Base-by-base conservation (phyloP, 2,113 vertebrate genomes). In the Chlorodrepanis virens region DNA sequence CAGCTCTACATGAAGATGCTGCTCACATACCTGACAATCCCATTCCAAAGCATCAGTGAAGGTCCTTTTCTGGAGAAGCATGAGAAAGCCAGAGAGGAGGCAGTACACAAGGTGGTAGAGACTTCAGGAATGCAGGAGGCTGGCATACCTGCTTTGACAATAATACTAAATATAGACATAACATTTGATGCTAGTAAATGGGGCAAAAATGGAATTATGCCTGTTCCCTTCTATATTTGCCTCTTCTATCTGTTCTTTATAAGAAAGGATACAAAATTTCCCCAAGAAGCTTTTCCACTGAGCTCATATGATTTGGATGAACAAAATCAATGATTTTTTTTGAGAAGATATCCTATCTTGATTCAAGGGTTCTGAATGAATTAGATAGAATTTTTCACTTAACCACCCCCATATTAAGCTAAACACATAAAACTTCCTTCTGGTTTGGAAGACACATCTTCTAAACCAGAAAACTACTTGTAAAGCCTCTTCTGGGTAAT, bases 61-160 rank as follows among this genome's bases (percentile, higher is more conserved):
- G 10, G 14, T 39, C 72, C 28, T 75, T 76, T 79, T 39, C 60
- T 75, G 33, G 13, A 92, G 11, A 60, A 35, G 31, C 7, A 14
- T 33, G 21, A 67, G 57, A 69, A 83, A 67, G 22, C 9, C 39
- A 74, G 52, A 54, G 17, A 82, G 8, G 61, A 82, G 8, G 4
- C 16, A 31, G 21, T 28, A 52, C 11, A 39, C 4, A 75, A 39
- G 17, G 24, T 14, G 1, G 0, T n/a, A 0, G 3, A 68, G 24
- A 75, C 5, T 67, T 84, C 29, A 70, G 54, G 56, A 71, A 70
- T 31, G 27, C 10, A 81, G 21, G 16, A 77, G 11, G 27, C 9
- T 74, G 42, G 9, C 2, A 4, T 47, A 29, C 57, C 29, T 67
- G 6, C 70, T 93, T 86, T 71, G 25, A 12, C 29, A 61, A 5